Base-by-base conservation (phyloP, 2,888 invertebrate species). In the Hyles lineata region DNA sequence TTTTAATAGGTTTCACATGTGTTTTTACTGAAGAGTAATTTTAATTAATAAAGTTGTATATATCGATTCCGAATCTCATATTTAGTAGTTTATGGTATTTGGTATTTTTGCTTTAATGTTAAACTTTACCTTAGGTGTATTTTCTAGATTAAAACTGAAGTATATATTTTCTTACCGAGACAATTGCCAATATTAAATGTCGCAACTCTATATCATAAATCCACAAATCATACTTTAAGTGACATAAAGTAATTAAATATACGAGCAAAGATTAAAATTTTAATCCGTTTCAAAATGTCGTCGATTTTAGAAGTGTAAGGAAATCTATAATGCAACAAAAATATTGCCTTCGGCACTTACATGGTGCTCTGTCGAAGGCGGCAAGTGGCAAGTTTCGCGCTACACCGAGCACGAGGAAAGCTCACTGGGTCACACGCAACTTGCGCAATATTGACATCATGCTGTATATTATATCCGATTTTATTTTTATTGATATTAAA, bases 381-480 rank as follows among this genome's bases (percentile, higher is more conserved):
- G 80, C 83, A 83, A 81, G 83, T 80, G 79, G 73, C 76, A 75
- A 71, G 82, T 87, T 83, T 78, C 79, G 76, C 80, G 85, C 85
- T 84, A 81, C 82, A 76, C 74, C 77, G 79, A 86, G 85, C 86
- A 79, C 76, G 77, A 79, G 76, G 61, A 71, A 74, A 82, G 80
- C 80, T 79, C 80, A 78, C 77, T 79, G 81, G 80, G 77, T 82
- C 82, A 80, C 79, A 75, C 79, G 67, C 74, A 77, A 77, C 75
- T 77, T 77, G 77, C 74, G 75, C 67, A 43, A 23, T 67, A 67
- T 67, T 67, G 67, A 67, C 67, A 67, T 67, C 43, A n/a, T 3
- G 17, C 11, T 50, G 67, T 21, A 50, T 50, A 17, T 67, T 7
- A 32, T 62, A 32, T n/a, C 17, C 55, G 72, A 71, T 70, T 70